Base-by-base conservation (phyloP, 92 coral and sea anemone genomes). In the Epizoanthus scotinus region DNA sequence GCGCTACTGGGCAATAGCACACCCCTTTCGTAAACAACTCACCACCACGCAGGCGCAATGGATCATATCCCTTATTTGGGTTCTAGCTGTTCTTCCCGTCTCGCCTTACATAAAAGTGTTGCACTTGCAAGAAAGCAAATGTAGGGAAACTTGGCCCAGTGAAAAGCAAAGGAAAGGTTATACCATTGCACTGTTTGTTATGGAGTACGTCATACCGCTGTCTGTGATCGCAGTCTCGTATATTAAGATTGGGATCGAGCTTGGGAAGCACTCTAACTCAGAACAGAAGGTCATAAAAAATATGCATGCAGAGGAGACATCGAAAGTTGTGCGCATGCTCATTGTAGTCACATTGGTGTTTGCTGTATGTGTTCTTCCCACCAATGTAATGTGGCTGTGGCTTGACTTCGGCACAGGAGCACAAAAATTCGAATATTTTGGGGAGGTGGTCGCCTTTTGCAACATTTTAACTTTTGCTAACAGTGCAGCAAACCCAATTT, bases 301-400 rank as follows among this genome's bases (percentile, higher is more conserved):
- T 36, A 60, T 81, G 58, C 90, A 91, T 31, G 87, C 73, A 29
- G 94, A 89, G 58, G 98, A 95, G 79, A 93, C 98, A 0, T 25
- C 91, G 5, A 95, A 93, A 78, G 97, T 95, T 44, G 90, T 93
- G 25, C 90, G 92, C 61, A 90, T 95, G 98, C 87, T 95, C 5
- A 82, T 89, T 6, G 94, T 89, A 3, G 93, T 95, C 15, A 95
- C 98, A 8, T 49, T 87, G 3, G 87, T 91, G 2, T 95, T 95
- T 62, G 97, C 98, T 17, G 84, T 93, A 3, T 95, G 94, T 57
- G 94, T 90, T 1, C 83, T 95, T 4, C 98, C 98, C 2, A 93
- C 87, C 22, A 91, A 95, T 21, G 54, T 95, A 10, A 93, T 95
- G 95, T 95, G 98, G 98, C 75, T 95, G 6, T 95, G 98, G 98